Conservation (phyloP, 2,113 vertebrate species). For the Hippolais icterina region DNA sequence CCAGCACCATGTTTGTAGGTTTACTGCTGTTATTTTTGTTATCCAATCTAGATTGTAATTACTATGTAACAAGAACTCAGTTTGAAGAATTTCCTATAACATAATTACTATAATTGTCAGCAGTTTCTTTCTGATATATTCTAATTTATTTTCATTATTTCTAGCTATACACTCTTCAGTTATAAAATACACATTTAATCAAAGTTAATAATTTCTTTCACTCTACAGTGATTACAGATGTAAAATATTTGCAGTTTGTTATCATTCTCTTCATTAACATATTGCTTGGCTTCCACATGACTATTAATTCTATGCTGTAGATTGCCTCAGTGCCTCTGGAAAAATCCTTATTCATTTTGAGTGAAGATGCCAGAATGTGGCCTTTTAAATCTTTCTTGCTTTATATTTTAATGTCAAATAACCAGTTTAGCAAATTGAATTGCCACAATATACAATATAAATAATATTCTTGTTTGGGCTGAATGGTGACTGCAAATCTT, state of each 20-base stretch:
- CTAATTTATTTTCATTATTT: slow-evolving; percentile 8
- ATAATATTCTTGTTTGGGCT: background rate
- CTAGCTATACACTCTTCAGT: background rate
- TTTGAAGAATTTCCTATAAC: background rate
- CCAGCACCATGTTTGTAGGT: background rate
- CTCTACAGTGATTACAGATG: background rate
- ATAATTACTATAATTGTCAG: background rate
- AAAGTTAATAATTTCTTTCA: slow-evolving; percentile 25
- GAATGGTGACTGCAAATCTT: background rate
- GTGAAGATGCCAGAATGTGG: background rate
- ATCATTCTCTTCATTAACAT: background rate
- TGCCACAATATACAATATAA: background rate
- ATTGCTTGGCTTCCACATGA: background rate
- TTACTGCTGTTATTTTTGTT: background rate
- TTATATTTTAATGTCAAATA: background rate
- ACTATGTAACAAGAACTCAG: background rate
- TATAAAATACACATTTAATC: background rate
- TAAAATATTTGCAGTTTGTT: background rate
- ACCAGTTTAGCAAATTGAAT: background rate
- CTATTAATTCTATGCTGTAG: background rate
- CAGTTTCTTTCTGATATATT: background rate
- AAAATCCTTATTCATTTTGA: background rate
- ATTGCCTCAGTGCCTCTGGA: background rate
- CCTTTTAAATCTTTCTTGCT: background rate
- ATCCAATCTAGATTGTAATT: background rate